Evolutionary conservation across 2,797 vertebrate species (phyloP).

Genomic region (Pangasius djambal): DNA sequence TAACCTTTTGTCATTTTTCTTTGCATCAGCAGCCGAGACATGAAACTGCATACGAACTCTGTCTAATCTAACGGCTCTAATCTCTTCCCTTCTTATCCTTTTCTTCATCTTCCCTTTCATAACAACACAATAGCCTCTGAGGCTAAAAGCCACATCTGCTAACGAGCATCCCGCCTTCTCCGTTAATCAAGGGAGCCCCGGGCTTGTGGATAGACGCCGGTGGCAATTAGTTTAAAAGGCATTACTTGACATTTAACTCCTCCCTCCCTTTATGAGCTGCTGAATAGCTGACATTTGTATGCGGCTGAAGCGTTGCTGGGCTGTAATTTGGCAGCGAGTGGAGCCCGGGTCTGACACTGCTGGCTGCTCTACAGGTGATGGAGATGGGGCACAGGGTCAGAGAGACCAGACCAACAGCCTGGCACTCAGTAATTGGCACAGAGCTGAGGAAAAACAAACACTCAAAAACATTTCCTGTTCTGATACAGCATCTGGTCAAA

Average conservation of each 20-base stretch:
- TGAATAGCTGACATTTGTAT: constrained; percentile 76
- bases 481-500: neutral
- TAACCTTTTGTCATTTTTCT: neutral
- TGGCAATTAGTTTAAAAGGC: constrained; percentile 76
- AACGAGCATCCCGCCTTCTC: constrained; percentile 40
- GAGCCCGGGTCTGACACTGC: constrained; percentile 42
- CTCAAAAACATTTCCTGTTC: neutral
- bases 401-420: constrained; percentile 27
- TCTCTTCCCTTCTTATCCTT: constrained; percentile 11
- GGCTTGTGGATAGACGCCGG: constrained; percentile 67
- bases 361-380: constrained; percentile 27
- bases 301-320: constrained; percentile 64
- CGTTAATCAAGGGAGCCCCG: constrained; percentile 63
- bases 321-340: constrained; percentile 66
- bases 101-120: constrained; percentile 9
- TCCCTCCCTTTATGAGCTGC: constrained; percentile 63
- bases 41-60: neutral
- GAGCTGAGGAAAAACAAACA: constrained; percentile 50
- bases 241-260: constrained; percentile 78
- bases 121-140: constrained; percentile 22
- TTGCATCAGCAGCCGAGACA: neutral
- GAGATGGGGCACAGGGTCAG: constrained; percentile 33
- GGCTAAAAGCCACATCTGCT: constrained; percentile 31
- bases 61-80: neutral
- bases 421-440: constrained; percentile 45